phyloP scores from a whole-genome alignment of 2,113 vertebrate genomes.

The Rhineura floridana region DNA sequence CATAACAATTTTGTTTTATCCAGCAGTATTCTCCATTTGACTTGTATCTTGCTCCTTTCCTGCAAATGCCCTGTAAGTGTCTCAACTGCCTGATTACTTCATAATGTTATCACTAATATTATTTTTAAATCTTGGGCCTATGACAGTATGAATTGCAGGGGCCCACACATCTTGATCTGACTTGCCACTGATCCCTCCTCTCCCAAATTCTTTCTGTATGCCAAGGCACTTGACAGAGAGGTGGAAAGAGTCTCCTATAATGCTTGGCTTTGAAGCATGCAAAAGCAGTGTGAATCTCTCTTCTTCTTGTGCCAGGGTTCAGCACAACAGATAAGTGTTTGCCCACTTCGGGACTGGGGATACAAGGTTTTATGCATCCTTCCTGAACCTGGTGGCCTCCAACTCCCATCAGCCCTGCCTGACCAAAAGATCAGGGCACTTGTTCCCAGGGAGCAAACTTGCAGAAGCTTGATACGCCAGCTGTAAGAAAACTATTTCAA shows the following conservation, averaged over 20 bases:
- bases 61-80: neutral
- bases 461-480: neutral
- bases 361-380: too few relatives aligned
- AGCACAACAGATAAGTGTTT: too few relatives aligned
- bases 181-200: neutral
- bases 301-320: neutral
- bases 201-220: neutral
- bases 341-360: neutral
- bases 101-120: neutral
- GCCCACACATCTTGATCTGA: neutral
- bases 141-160: neutral
- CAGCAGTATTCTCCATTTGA: neutral
- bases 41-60: too few relatives aligned
- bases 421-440: neutral
- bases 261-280: neutral
- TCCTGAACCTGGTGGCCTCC: neutral
- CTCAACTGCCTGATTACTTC: neutral
- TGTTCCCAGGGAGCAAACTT: neutral
- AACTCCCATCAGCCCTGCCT: too few relatives aligned
- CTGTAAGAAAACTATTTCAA: neutral
- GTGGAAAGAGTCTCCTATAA: too few relatives aligned
- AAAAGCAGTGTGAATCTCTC: neutral
- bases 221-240: neutral
- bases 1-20: neutral
- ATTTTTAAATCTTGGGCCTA: neutral